These are phyloP conservation scores for Eledone cirrhosa DNA, from an alignment of 2,888 invertebrate genomes.

Conservation along the genomic window DNA sequence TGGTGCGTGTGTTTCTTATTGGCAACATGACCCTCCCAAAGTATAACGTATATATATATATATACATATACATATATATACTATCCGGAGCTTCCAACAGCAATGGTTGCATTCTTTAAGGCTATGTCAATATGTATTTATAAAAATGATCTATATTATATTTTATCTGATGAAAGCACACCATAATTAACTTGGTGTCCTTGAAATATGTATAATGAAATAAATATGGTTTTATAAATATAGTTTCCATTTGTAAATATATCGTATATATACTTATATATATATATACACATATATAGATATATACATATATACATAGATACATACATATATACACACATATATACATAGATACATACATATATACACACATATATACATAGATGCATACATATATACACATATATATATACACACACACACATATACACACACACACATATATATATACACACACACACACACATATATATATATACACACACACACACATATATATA, in stretches of 20 bases:
- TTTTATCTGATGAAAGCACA: not conserved
- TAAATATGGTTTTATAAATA: not conserved
- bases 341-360: not conserved
- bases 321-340: not conserved
- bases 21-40: too few relatives aligned
- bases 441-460: not conserved
- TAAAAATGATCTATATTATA: not conserved
- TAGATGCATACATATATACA: not conserved
- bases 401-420: not conserved
- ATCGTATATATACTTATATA: not conserved
- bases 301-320: not conserved
- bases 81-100: too few relatives aligned
- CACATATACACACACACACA: not conserved
- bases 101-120: too few relatives aligned
- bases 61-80: too few relatives aligned
- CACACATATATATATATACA: not conserved
- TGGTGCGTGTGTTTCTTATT: too few relatives aligned
- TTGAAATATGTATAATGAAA: not conserved
- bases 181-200: not conserved
- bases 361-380: not conserved
- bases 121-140: not conserved
- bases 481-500: not conserved
- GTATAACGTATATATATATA: too few relatives aligned
- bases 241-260: not conserved
- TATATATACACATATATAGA: not conserved